Percentiles rank a stretch among this genome's conserved stretches.
Evolutionary conservation across 2,888 invertebrate genomes (phyloP).

Genomic region (Neoitamus cyanurus): DNA sequence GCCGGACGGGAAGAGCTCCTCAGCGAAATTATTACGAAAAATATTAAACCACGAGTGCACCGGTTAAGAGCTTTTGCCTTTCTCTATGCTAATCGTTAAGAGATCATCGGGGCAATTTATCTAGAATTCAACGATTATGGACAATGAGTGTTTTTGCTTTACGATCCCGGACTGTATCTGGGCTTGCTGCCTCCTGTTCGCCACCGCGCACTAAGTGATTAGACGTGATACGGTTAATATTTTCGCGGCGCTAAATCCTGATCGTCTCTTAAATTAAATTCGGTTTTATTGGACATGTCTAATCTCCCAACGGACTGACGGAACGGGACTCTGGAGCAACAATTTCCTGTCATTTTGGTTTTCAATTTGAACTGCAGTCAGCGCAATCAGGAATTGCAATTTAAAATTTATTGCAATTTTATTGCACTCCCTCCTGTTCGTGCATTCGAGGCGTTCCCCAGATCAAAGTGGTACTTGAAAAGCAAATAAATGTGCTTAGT

Average conservation of each 20-base stretch:
- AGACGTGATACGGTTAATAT: neutral
- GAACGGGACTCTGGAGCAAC: neutral
- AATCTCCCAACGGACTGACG: neutral
- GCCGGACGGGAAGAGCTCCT: neutral
- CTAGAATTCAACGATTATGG: slow-evolving; percentile 38
- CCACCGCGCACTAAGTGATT: neutral
- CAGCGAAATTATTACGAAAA: slow-evolving; percentile 33
- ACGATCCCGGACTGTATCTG: neutral
- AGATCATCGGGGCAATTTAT: slow-evolving; percentile 42
- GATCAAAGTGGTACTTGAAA: neutral
- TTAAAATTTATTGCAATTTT: neutral
- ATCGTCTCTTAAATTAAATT: neutral
- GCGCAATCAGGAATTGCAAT: neutral
- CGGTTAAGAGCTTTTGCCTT: slow-evolving; percentile 23
- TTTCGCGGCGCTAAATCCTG: neutral
- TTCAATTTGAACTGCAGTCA: neutral
- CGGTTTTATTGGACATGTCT: neutral
- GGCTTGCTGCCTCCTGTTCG: neutral
- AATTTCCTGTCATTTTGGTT: neutral
- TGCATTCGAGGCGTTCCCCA: neutral
- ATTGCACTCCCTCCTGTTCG: neutral
- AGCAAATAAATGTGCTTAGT: neutral
- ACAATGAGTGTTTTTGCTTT: slow-evolving; percentile 30
- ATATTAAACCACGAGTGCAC: neutral
- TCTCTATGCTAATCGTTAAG: slow-evolving; percentile 30